Base-by-base conservation (phyloP, 2,888 invertebrate genomes). In the Galeopsomyia nigrocyanea region DNA sequence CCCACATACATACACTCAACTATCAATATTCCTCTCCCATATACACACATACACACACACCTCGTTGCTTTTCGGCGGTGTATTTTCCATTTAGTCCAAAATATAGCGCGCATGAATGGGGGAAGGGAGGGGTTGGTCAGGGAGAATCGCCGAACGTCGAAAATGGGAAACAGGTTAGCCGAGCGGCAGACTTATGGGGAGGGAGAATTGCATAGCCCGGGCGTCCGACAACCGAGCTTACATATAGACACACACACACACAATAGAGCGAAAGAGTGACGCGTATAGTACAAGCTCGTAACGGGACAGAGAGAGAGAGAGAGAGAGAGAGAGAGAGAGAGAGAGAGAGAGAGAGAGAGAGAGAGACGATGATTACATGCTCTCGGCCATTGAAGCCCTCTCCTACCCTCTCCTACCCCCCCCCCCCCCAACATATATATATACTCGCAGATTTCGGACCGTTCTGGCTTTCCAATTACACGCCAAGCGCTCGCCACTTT, bases 141-240 rank as follows among this genome's bases (percentile, higher is more conserved):
- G 10, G 13, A 10, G 39, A 26, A 26, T 26, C 26, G 26, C 76
- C 77, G 79, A 76, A 78, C 77, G 77, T 78, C 68, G 77, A 78
- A 39, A 80, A 80, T 78, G 78, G 79, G 78, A 80, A 81, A 81
- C 79, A 76, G 79, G 79, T 80, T 79, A 80, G 78, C 81, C 78
- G 78, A 80, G 79, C 78, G 78, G 78, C 77, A 76, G 77, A 79
- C 76, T 80, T 80, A 79, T 78, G 79, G 39, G 39, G 7, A 39
- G 39, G 39, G 76, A 79, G 77, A 75, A 13, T 56, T 16, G 53
- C 73, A 74, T 76, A 78, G 79, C 78, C 63, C 68, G 58, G 56
- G 70, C 56, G 61, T 39, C 13, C 39, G 39, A 39, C 39, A 39
- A 39, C 26, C 39, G 39, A 39, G 39, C 39, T 39, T 74, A 66